Evolutionary conservation across 2,797 vertebrate species (phyloP).

Genomic region (Ctenopoma kingsleyae): DNA sequence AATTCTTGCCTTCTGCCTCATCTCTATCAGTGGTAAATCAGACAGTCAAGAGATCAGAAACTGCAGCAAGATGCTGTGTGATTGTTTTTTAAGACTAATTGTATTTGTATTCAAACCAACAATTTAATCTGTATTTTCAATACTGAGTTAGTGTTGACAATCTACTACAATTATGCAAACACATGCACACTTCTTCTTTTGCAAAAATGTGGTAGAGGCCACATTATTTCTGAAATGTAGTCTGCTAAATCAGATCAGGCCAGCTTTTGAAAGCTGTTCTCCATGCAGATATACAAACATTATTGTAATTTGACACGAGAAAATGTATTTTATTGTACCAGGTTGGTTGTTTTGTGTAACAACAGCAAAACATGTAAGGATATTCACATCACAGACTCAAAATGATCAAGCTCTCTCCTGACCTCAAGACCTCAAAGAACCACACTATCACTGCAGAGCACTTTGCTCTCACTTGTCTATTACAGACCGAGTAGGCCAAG

Average conservation of each 20-base stretch:
- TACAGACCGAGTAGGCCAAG: too few species aligned
- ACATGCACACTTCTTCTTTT: background rate
- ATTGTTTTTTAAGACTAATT: slow-evolving; percentile 32
- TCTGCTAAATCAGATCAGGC: too few species aligned
- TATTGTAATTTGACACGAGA: background rate
- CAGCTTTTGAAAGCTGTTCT: slow-evolving; percentile 2
- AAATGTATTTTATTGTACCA: background rate
- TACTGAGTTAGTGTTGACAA: slow-evolving; percentile 8
- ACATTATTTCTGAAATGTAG: too few species aligned
- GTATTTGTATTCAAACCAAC: slow-evolving; percentile 43
- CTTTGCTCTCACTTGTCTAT: too few species aligned
- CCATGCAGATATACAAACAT: background rate
- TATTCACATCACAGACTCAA: slow-evolving; percentile 32
- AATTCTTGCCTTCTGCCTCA: background rate
- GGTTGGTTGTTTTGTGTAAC: slow-evolving; percentile 4
- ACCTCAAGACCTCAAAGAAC: too few species aligned
- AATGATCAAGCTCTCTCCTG: too few species aligned
- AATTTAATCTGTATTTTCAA: slow-evolving; percentile 42
- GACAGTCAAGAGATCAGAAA: slow-evolving; percentile 24
- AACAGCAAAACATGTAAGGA: slow-evolving; percentile 13
- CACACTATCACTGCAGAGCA: too few species aligned
- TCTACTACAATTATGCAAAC: slow-evolving; percentile 16
- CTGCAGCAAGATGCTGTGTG: slow-evolving; percentile 15
- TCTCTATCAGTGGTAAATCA: slow-evolving; percentile 33
- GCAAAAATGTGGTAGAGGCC: slow-evolving; percentile 10